A percentile compares a stretch with the other conserved stretches of the same genome.
These are phyloP conservation scores for Heliconius eleuchia DNA, from an alignment of 1,140 invertebrate species.

Conservation along the genomic window DNA sequence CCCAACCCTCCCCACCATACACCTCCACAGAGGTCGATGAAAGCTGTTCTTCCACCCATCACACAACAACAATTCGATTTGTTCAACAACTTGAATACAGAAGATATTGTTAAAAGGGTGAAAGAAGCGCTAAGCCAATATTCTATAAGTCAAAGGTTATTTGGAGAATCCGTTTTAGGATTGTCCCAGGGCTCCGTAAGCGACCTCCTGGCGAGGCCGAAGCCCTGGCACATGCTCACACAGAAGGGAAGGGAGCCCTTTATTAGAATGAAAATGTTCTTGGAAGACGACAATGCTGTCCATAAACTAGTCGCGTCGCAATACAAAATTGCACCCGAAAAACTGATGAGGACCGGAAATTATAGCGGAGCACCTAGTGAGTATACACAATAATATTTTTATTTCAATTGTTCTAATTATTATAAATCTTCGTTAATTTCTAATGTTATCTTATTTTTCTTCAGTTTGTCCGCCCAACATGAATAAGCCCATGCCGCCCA, in stretches of 20 bases:
- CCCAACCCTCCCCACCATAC: slow-evolving; percentile 91
- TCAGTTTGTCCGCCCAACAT: slow-evolving; percentile 87
- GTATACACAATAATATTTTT: slow-evolving; percentile 70
- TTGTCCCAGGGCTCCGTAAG: slow-evolving; percentile 98
- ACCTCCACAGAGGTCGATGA: slow-evolving; percentile 92
- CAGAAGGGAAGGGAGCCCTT: slow-evolving; percentile 98
- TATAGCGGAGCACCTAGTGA: slow-evolving; percentile 92
- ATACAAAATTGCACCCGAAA: slow-evolving; percentile 98
- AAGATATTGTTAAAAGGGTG: slow-evolving; percentile 98
- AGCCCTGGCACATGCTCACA: slow-evolving; percentile 98
- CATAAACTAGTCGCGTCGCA: slow-evolving; percentile 98
- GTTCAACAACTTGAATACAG: slow-evolving; percentile 98
- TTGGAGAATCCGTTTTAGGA: slow-evolving; percentile 98
- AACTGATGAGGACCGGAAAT: slow-evolving; percentile 96
- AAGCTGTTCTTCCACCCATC: slow-evolving; percentile 97
- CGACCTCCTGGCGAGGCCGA: slow-evolving; percentile 95
- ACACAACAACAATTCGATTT: slow-evolving; percentile 99
- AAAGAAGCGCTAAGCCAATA: slow-evolving; percentile 99
- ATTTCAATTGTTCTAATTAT: slow-evolving; percentile 42
- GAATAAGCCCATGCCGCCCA: slow-evolving; percentile 88
- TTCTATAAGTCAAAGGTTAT: slow-evolving; percentile 98
- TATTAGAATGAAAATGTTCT: slow-evolving; percentile 98
- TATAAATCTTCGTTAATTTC: not conserved
- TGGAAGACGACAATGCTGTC: slow-evolving; percentile 98
- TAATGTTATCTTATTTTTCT: not conserved